phyloP scores from a whole-genome alignment of 2,888 invertebrate genomes.

The Synanthedon vespiformis region DNA sequence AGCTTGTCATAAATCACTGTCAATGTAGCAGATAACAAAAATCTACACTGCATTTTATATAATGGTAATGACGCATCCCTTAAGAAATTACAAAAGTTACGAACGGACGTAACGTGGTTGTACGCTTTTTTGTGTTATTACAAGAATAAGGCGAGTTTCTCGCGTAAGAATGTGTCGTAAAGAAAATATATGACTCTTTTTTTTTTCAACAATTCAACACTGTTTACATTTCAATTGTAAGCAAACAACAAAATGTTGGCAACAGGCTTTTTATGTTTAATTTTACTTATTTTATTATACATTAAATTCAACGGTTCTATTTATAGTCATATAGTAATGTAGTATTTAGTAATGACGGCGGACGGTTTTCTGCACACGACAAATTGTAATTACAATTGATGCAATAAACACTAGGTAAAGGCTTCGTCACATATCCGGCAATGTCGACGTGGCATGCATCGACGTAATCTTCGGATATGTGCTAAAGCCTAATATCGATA shows the following conservation, averaged over 20 bases:
- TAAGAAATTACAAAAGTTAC: constrained; percentile 27
- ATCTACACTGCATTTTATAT: constrained; percentile 16
- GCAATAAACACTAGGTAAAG: constrained; percentile 22
- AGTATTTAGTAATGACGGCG: no score
- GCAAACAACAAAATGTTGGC: constrained; percentile 18
- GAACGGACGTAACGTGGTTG: constrained; percentile 31
- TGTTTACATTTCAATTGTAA: constrained; percentile 37
- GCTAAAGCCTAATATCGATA: no score
- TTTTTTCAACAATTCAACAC: constrained; percentile 38
- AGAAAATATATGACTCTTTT: constrained; percentile 41
- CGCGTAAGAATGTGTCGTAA: constrained; percentile 25
- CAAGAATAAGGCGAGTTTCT: constrained; percentile 34
- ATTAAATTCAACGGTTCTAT: constrained; percentile 11
- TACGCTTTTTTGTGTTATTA: constrained; percentile 7
- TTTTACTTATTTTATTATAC: no score
- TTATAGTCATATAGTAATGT: no score
- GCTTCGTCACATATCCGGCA: constrained; percentile 35
- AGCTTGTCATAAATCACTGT: constrained; percentile 49
- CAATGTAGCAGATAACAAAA: constrained; percentile 47
- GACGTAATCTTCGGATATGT: no score
- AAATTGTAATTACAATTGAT: constrained; percentile 3
- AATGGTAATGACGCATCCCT: constrained; percentile 12
- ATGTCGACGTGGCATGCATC: no score
- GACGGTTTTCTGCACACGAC: no score
- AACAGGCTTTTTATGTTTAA: no score